Evolutionary conservation across 2,113 vertebrate genomes (phyloP).

Genomic region (Rhodinocichla rosea): DNA sequence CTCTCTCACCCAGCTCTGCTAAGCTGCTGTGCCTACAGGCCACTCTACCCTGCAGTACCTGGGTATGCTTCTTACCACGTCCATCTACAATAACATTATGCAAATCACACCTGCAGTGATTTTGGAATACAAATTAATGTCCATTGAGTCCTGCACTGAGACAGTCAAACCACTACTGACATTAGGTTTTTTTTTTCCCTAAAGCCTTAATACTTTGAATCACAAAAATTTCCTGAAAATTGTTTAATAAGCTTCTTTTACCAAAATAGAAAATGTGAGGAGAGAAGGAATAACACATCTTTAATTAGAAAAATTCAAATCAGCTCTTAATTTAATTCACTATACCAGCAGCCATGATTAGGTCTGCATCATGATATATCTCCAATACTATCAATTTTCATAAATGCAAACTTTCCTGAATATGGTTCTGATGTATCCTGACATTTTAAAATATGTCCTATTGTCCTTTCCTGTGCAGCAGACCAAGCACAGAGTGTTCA

Average conservation of each 20-base stretch:
- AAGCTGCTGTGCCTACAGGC: not conserved
- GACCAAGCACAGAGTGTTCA: conserved; percentile 80
- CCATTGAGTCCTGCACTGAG: not conserved
- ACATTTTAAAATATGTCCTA: conserved; percentile 88
- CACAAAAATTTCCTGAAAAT: conserved; percentile 1
- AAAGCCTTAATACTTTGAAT: not conserved
- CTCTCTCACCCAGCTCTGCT: not conserved
- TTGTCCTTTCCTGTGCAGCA: conserved; percentile 82
- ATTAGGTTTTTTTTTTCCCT: not conserved
- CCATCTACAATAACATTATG: not conserved
- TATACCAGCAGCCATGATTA: conserved; percentile 69
- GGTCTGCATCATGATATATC: conserved; percentile 79
- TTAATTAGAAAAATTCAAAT: conserved; percentile 79
- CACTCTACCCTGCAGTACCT: not conserved
- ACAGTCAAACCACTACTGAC: not conserved
- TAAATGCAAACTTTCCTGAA: conserved; percentile 81
- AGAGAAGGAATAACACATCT: conserved; percentile 57
- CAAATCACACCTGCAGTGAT: not conserved
- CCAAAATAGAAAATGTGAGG: conserved; percentile 14
- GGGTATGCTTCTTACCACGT: not conserved
- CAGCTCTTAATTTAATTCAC: conserved; percentile 77
- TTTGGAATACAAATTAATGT: not conserved
- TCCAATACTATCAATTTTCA: conserved; percentile 83
- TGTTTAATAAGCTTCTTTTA: conserved; percentile 42
- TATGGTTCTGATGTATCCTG: conserved; percentile 79